Base-by-base conservation (phyloP, 2,888 invertebrate genomes). In the Yponomeuta cagnagella region DNA sequence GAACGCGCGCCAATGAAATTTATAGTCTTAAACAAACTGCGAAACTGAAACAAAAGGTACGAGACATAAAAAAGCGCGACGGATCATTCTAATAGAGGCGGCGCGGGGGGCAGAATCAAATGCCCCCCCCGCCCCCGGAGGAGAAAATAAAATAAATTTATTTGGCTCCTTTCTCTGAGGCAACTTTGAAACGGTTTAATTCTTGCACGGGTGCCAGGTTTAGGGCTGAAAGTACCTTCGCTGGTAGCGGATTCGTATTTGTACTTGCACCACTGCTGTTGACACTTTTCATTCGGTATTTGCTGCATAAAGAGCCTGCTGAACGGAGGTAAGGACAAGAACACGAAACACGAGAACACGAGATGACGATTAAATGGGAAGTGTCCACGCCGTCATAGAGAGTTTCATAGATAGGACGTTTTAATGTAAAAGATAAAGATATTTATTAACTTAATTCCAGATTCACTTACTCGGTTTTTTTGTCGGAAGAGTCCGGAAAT, bases 1-100 rank as follows among this genome's bases (percentile, higher is more conserved):
- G 52, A 58, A 58, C 52, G 52, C 52, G 52, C 52, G 52, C 52
- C 52, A 58, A 58, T 58, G 52, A 58, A 86, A 90, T 90, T 89
- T 90, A 89, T 89, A 78, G 85, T 83, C 82, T 33, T 84, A 82
- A 85, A 84, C 81, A 83, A 81, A 82, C 81, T 80, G 79, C 76
- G 76, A 80, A 78, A 70, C 77, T 74, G 81, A 82, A 82, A 79
- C 78, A 82, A 80, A 58, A 74, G 68, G 43, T 68, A 68, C 43
- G 10, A n/a, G 31, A 43, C 10, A 4, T 79, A 75, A 76, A 74
- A 73, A 75, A 79, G 80, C 80, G 84, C 79, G 79, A 78, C 79
- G 82, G 83, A 88, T 88, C 88, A 88, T 84, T 87, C 81, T 75
- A 76, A 77, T 75, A 74, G 79, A 81, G 80, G 77, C 82, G 80